Evolutionary conservation across 2,797 vertebrate species (phyloP).

Genomic region (Huso huso): DNA sequence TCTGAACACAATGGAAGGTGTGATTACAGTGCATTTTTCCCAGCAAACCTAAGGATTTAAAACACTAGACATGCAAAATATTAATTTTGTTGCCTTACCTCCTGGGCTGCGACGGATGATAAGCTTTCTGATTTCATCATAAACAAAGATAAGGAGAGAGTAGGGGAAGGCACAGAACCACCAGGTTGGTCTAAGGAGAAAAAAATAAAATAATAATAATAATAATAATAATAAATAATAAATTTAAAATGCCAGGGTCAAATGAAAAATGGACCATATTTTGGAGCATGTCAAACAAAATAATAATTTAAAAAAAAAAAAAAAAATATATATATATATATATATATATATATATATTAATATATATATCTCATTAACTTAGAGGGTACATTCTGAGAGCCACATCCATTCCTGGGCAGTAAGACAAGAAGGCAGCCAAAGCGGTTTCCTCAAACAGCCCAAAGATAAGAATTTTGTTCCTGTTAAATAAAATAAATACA

Average conservation of each 20-base stretch:
- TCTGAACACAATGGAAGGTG: too few species aligned
- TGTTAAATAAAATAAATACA: conserved; percentile 29
- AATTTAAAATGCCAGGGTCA: not conserved
- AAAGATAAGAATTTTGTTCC: conserved; percentile 96
- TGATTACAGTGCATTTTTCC: too few species aligned
- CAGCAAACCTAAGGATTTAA: too few species aligned
- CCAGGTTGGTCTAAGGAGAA: conserved; percentile 74
- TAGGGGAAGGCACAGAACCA: conserved; percentile 99
- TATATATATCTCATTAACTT: conserved; percentile 44
- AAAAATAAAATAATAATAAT: conserved; percentile 1
- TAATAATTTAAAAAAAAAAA: too few species aligned
- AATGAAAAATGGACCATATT: too few species aligned
- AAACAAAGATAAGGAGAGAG: conserved; percentile 93
- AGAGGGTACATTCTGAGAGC: conserved; percentile 93
- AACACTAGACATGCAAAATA: too few species aligned
- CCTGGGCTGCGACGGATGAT: conserved; percentile 93
- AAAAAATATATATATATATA: too few species aligned
- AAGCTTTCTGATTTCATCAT: conserved; percentile 92
- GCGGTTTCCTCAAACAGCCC: conserved; percentile 94
- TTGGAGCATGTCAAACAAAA: too few species aligned
- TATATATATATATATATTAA: too few species aligned
- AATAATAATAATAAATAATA: too few species aligned
- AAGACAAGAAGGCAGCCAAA: conserved; percentile 87
- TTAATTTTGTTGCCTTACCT: conserved; percentile 55
- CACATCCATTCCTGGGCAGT: conserved; percentile 90